Percentiles rank a stretch among this genome's conserved stretches.
Evolutionary conservation across 1,140 invertebrate species (phyloP).

Genomic region (Drosophila oshimai): DNA sequence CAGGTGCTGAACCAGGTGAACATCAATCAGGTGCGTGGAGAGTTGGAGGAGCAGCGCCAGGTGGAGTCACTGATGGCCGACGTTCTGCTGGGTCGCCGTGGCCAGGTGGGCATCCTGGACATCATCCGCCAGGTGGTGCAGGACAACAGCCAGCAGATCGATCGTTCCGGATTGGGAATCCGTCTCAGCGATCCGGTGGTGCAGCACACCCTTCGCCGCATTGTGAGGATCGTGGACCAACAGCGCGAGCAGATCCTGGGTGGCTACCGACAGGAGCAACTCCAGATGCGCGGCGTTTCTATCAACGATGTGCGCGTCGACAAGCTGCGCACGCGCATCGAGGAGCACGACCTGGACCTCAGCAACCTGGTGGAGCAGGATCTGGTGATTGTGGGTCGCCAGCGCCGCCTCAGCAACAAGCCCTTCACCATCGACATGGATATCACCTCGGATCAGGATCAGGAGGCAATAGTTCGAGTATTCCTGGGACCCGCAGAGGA

Average conservation of each 20-base stretch:
- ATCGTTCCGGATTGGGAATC: conserved; percentile 42
- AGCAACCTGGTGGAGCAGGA: conserved; percentile 79
- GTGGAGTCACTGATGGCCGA: conserved; percentile 47
- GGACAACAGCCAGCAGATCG: conserved; percentile 24
- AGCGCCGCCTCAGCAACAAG: conserved; percentile 85
- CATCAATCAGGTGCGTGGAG: neutral
- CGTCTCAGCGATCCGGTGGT: conserved; percentile 85
- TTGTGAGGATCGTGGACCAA: conserved; percentile 84
- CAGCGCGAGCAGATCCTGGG: conserved; percentile 84
- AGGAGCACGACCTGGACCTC: conserved; percentile 57
- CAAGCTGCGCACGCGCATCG: conserved; percentile 65
- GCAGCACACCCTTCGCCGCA: conserved; percentile 85
- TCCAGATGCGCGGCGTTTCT: conserved; percentile 85
- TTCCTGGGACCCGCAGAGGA: conserved; percentile 85
- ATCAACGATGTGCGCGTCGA: conserved; percentile 85
- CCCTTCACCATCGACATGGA: conserved; percentile 85
- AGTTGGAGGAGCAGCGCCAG: conserved; percentile 13
- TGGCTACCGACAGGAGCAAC: conserved; percentile 57
- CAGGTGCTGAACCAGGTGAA: conserved; percentile 11
- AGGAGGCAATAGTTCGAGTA: conserved; percentile 83
- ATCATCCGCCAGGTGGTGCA: conserved; percentile 47
- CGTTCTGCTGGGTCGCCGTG: conserved; percentile 47
- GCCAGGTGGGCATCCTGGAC: conserved; percentile 42
- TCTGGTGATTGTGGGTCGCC: conserved; percentile 59
- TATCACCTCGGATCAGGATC: conserved; percentile 83